phyloP scores from a whole-genome alignment of 2,113 vertebrate species.

The Chrysochloris asiatica region DNA sequence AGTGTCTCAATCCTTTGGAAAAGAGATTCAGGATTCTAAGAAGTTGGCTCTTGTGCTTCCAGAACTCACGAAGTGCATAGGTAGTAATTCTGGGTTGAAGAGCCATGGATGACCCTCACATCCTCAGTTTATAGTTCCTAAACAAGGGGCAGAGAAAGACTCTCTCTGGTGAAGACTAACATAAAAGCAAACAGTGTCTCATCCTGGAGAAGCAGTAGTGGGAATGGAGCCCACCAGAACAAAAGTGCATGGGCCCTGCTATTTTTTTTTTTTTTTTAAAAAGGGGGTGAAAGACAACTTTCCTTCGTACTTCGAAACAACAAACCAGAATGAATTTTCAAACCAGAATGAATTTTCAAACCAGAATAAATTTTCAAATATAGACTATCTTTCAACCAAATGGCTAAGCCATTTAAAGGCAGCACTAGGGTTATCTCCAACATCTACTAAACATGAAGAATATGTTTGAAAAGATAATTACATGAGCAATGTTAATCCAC shows the following conservation, averaged over 20 bases:
- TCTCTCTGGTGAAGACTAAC: neutral
- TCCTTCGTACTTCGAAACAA: neutral
- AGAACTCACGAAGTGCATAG: accelerated
- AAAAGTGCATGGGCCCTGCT: neutral
- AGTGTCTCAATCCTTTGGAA: neutral
- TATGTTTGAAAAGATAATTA: conserved; percentile 70
- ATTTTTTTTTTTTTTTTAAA: neutral
- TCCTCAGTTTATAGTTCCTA: neutral
- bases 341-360: neutral
- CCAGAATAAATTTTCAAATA: neutral
- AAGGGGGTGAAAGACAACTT: neutral
- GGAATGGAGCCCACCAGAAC: neutral
- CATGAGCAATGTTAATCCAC: conserved; percentile 96
- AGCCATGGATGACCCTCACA: neutral
- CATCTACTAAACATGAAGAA: neutral
- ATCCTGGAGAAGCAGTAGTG: neutral
- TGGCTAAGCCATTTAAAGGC: neutral
- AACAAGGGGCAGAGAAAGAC: neutral
- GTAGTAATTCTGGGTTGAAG: neutral
- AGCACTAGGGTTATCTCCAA: neutral
- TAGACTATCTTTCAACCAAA: neutral
- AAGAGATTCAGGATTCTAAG: conserved; percentile 18
- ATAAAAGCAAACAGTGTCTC: neutral
- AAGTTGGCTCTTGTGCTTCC: neutral
- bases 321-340: neutral